Evolutionary conservation across 2,888 invertebrate species (phyloP).

Genomic region (Diarsia dahlii): DNA sequence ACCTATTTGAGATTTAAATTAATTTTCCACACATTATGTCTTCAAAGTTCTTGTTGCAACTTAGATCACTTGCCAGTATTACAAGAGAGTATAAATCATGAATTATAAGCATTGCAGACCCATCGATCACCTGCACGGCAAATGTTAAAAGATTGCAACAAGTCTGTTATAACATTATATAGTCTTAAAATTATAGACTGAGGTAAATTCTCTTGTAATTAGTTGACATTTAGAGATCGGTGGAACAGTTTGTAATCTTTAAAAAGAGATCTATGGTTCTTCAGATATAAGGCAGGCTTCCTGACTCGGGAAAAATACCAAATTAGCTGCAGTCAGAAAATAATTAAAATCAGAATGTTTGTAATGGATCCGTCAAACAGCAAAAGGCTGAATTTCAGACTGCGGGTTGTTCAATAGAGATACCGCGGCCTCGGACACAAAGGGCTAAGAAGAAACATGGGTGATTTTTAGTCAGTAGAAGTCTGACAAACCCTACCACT

Average conservation of each 20-base stretch:
- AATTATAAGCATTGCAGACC: neutral
- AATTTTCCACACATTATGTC: constrained; percentile 3
- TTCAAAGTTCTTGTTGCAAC: neutral
- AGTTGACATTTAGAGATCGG: constrained; percentile 38
- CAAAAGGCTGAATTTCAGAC: too few species aligned
- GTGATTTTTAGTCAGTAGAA: too few species aligned
- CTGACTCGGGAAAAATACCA: neutral
- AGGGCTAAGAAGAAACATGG: too few species aligned
- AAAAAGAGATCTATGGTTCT: neutral
- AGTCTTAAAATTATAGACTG: constrained; percentile 9
- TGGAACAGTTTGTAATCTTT: neutral
- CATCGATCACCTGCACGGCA: constrained; percentile 18
- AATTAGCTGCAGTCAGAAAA: neutral
- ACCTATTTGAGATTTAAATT: neutral
- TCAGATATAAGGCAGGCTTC: neutral
- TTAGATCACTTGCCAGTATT: neutral
- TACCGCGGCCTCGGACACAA: too few species aligned
- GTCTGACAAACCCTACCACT: too few species aligned
- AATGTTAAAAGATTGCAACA: constrained; percentile 50
- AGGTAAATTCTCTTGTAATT: constrained; percentile 31
- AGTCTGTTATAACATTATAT: constrained; percentile 12
- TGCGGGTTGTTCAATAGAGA: too few species aligned
- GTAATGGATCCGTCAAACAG: too few species aligned
- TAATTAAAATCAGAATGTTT: too few species aligned
- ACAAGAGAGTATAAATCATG: constrained; percentile 8